Conservation (phyloP, 2,888 invertebrate species). For the Crematogaster levior region DNA sequence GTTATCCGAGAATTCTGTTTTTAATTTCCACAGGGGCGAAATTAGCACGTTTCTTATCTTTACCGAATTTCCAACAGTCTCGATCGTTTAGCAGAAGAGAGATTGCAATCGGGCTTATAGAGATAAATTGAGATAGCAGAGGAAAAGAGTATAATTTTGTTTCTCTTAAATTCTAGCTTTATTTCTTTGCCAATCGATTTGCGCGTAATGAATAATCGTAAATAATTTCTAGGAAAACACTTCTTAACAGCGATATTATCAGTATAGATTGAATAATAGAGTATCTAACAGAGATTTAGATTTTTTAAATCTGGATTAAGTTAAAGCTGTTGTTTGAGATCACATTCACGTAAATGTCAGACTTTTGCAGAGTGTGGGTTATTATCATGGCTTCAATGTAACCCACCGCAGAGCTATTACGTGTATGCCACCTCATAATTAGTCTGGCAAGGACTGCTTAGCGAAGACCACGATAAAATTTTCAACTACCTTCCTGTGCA, state of each 20-base stretch:
- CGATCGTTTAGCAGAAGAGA: not conserved
- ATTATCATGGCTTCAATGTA: conserved; percentile 31
- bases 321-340: not conserved
- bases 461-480: conserved; percentile 71
- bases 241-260: not conserved
- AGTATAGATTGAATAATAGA: not conserved
- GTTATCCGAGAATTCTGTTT: conserved; percentile 21
- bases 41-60: conserved; percentile 32
- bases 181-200: not conserved
- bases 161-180: not conserved
- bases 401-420: conserved; percentile 48
- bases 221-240: not conserved
- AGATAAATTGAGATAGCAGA: not conserved
- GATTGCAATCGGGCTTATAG: not conserved
- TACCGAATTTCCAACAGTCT: not conserved
- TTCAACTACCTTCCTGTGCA: conserved; percentile 1
- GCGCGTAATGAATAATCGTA: not conserved
- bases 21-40: conserved; percentile 32
- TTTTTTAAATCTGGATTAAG: not conserved
- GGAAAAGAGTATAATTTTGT: not conserved
- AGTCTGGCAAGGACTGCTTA: conserved; percentile 79
- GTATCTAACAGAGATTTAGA: not conserved
- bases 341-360: conserved; percentile 6
- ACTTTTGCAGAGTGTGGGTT: not conserved
- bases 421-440: conserved; percentile 70